These are phyloP conservation scores for Arctopsyche grandis DNA, from an alignment of 1,140 invertebrate genomes.

Conservation along the genomic window DNA sequence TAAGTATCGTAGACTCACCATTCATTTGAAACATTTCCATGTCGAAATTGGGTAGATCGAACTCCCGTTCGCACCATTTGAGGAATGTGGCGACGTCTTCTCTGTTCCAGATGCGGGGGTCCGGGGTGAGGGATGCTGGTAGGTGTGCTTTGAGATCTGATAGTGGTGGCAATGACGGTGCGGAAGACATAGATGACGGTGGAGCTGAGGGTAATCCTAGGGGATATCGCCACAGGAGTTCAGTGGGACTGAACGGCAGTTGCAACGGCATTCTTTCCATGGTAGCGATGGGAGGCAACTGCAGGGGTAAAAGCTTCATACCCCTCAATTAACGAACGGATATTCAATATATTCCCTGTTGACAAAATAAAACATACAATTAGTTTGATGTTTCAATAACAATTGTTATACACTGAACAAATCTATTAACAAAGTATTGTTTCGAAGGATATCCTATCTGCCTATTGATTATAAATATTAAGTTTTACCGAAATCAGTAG, in stretches of 20 bases:
- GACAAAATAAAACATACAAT: not conserved
- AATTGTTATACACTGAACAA: too few relatives aligned
- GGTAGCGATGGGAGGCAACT: constrained; percentile 64
- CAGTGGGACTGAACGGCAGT: constrained; percentile 69
- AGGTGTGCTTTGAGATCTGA: constrained; percentile 87
- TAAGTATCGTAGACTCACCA: constrained; percentile 69
- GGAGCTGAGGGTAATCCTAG: constrained; percentile 73
- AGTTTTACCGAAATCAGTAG: too few relatives aligned
- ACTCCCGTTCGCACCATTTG: constrained; percentile 92
- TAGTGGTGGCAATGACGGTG: constrained; percentile 72
- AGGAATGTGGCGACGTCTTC: constrained; percentile 91
- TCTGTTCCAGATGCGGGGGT: constrained; percentile 89
- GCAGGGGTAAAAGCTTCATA: constrained; percentile 57
- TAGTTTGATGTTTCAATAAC: too few relatives aligned
- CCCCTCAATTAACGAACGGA: constrained; percentile 18
- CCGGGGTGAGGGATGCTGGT: constrained; percentile 81
- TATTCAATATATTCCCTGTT: not conserved
- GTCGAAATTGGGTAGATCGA: constrained; percentile 90
- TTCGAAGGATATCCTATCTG: too few relatives aligned
- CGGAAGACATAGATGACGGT: constrained; percentile 65
- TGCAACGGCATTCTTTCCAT: constrained; percentile 64
- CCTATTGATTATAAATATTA: too few relatives aligned
- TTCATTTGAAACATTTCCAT: constrained; percentile 98
- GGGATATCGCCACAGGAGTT: constrained; percentile 86
- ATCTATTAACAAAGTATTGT: too few relatives aligned